These are phyloP conservation scores for Pseudococcus viburni DNA, from an alignment of 2,888 invertebrate genomes.

Conservation along the genomic window DNA sequence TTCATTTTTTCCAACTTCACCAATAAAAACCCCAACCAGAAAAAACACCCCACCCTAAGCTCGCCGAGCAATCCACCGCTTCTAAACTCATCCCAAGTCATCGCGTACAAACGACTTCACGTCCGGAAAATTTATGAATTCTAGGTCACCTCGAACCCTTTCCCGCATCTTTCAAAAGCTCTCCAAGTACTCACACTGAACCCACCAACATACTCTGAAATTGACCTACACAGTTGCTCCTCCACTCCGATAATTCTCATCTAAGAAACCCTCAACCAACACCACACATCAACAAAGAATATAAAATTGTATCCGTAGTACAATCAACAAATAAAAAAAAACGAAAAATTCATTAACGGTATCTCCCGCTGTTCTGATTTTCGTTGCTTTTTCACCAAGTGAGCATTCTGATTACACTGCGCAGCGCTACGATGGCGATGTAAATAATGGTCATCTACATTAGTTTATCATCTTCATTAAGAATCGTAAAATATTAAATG, in stretches of 20 bases:
- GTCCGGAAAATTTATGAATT: neutral
- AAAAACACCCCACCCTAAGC: too few species aligned
- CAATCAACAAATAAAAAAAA: neutral
- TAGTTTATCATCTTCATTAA: conserved; percentile 43
- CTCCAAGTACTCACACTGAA: neutral
- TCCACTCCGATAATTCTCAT: neutral
- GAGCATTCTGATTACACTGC: neutral
- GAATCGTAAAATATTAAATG: conserved; percentile 39
- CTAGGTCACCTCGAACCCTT: neutral
- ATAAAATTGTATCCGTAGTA: neutral
- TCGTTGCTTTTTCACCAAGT: neutral
- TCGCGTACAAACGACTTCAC: too few species aligned
- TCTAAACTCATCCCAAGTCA: too few species aligned
- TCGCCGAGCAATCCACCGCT: too few species aligned
- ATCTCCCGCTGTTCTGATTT: conserved; percentile 27
- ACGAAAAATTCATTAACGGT: conserved; percentile 1
- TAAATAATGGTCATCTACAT: conserved; percentile 39
- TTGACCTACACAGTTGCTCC: neutral
- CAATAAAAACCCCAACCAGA: too few species aligned
- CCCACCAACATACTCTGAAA: neutral
- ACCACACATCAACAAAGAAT: neutral
- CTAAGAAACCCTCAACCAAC: neutral
- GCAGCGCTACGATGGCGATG: neutral
- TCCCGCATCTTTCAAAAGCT: conserved; percentile 7
- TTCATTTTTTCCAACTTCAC: too few species aligned